Percentiles rank a stretch among this genome's conserved stretches.
These are phyloP conservation scores for Prolemur simus DNA, from an alignment of 2,113 vertebrate genomes.

Conservation along the genomic window DNA sequence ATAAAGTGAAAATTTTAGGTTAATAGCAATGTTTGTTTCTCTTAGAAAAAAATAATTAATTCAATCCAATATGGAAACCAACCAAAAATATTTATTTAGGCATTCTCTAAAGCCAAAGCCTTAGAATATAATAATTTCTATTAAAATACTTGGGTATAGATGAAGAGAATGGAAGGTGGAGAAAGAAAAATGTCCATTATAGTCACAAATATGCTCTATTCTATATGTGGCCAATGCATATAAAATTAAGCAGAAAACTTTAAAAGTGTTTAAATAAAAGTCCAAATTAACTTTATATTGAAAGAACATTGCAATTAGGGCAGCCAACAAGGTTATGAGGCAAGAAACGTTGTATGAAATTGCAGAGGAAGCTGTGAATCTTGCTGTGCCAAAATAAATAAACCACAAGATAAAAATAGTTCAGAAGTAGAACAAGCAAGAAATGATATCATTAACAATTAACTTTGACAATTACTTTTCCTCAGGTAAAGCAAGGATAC, in stretches of 20 bases:
- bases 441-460: slow-evolving; percentile 46
- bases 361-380: slow-evolving; percentile 60
- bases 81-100: neutral
- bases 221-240: neutral
- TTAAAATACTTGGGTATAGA: neutral
- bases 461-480: slow-evolving; percentile 33
- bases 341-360: slow-evolving; percentile 53
- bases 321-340: slow-evolving; percentile 52
- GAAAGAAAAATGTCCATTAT: neutral
- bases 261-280: neutral
- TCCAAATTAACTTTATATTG: slow-evolving; percentile 19
- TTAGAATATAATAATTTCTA: neutral
- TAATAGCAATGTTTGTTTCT: neutral
- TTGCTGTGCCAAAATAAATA: slow-evolving; percentile 68
- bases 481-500: neutral
- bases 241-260: neutral
- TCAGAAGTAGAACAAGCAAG: slow-evolving; percentile 58
- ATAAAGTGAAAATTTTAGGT: neutral
- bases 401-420: slow-evolving; percentile 69
- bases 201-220: neutral
- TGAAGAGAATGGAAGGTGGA: neutral
- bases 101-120: neutral
- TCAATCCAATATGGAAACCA: neutral
- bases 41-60: neutral
- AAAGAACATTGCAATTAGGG: slow-evolving; percentile 52